Evolutionary conservation across 2,113 vertebrate genomes (phyloP).

Genomic region (Anolis carolinensis): DNA sequence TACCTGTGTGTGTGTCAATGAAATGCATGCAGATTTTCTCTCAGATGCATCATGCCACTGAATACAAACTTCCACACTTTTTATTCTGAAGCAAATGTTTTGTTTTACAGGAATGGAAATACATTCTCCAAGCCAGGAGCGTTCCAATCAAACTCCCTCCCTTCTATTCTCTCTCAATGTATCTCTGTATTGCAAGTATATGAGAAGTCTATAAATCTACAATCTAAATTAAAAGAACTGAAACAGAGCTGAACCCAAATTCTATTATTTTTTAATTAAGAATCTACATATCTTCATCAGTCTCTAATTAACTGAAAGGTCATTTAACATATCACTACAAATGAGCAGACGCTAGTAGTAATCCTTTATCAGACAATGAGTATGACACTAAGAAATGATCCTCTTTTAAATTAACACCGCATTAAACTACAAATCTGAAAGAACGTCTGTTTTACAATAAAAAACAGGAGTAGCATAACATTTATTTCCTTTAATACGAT

Average conservation of each 20-base stretch:
- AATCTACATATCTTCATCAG: conserved; percentile 5
- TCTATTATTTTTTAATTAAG: background rate
- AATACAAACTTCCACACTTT: background rate
- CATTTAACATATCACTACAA: conserved; percentile 21
- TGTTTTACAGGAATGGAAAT: background rate
- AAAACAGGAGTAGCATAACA: background rate
- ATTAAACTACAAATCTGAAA: background rate
- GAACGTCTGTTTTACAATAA: background rate
- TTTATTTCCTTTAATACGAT: background rate
- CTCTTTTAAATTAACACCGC: background rate
- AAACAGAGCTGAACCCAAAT: background rate
- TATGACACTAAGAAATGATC: background rate
- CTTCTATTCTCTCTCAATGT: background rate
- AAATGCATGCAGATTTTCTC: no score
- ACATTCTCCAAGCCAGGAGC: background rate
- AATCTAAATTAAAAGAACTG: conserved; percentile 8
- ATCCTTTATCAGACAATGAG: background rate
- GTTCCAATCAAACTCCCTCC: conserved; percentile 19
- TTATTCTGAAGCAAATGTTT: background rate
- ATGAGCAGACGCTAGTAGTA: background rate
- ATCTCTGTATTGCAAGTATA: background rate
- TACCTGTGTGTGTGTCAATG: no score
- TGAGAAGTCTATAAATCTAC: background rate
- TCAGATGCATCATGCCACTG: no score
- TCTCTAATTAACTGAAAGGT: conserved; percentile 31